Base-by-base conservation (phyloP, 2,113 vertebrate genomes). In the Geothlypis trichas region DNA sequence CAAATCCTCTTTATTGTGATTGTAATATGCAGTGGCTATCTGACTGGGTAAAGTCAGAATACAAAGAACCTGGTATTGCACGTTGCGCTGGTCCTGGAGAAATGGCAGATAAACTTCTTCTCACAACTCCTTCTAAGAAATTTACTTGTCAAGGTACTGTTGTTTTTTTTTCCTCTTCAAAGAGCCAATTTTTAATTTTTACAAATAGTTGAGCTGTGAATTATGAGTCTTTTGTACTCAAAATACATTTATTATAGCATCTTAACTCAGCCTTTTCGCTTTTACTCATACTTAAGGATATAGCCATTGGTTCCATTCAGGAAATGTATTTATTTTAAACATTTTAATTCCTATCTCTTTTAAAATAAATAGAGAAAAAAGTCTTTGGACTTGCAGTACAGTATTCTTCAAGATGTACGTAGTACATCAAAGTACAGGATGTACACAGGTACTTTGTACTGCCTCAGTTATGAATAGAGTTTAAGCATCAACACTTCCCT, bases 21-120 rank as follows among this genome's bases (percentile, higher is more conserved):
- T 99, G 99, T 95, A 98, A 99, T 97, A 99, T 99, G 99, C 99
- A 99, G 97, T 99, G 99, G 99, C 95, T 99, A 9, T 99, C 99
- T 13, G 99, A 99, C 91, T 99, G 99, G 99, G 99, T 99, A 39
- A 99, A 99, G 97, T 99, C 99, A 3, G 99, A 99, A 63, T 99
- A 99, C 95, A 99, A 99, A 94, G 99, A 99, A 87, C 99, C 99
- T 3, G 99, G 99, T 68, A 99, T 99, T 44, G 99, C 99, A 55
- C 99, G 99, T 42, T 99, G 99, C 42, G 97, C 99, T 12, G 99
- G 99, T 37, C 99, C 99, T 8, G 99, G 99, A 61, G 99, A 99
- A 96, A 99, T 99, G 99, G 99, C 98, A 1, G 99, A 99, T 96
- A 99, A 99, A 93, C 98, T 99, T 39, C 98, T 99, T 95, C 99